phyloP scores from a whole-genome alignment of 1,140 invertebrate species.

The Luehdorfia chinensis region DNA sequence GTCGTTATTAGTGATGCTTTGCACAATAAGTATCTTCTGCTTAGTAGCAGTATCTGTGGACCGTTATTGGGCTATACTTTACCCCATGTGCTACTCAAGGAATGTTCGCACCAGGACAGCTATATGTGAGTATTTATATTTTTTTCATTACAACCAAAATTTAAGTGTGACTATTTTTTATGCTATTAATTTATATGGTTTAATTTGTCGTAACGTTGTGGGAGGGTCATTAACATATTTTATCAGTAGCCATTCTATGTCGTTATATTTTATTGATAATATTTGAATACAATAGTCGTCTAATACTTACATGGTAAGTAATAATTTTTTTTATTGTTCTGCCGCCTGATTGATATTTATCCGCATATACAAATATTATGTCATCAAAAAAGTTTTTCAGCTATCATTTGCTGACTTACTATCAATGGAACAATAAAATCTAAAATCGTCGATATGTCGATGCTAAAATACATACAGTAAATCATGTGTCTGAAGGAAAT shows the following conservation, averaged over 20 bases:
- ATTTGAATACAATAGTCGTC: constrained; percentile 42
- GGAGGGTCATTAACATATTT: constrained; percentile 17
- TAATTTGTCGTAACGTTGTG: constrained; percentile 12
- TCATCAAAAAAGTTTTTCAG: not conserved
- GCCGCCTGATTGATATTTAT: constrained; percentile 2
- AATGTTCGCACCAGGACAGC: constrained; percentile 91
- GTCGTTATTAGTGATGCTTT: constrained; percentile 90
- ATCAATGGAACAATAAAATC: not conserved
- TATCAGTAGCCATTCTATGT: constrained; percentile 24
- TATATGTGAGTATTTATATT: constrained; percentile 81
- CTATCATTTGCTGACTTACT: not conserved
- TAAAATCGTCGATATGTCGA: too few species aligned
- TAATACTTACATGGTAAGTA: constrained; percentile 23
- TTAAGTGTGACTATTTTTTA: too few species aligned
- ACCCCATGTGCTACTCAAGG: constrained; percentile 93
- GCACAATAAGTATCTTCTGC: constrained; percentile 94
- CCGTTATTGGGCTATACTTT: constrained; percentile 93
- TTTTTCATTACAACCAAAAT: constrained; percentile 11
- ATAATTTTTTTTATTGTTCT: constrained; percentile 17
- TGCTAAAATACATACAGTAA: too few species aligned
- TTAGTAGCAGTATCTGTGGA: constrained; percentile 94
- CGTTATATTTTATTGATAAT: constrained; percentile 33
- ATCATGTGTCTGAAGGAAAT: too few species aligned
- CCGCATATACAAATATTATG: not conserved
- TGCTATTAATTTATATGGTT: not conserved